phyloP scores from a whole-genome alignment of 2,797 vertebrate species.

The Megalops cyprinoides region DNA sequence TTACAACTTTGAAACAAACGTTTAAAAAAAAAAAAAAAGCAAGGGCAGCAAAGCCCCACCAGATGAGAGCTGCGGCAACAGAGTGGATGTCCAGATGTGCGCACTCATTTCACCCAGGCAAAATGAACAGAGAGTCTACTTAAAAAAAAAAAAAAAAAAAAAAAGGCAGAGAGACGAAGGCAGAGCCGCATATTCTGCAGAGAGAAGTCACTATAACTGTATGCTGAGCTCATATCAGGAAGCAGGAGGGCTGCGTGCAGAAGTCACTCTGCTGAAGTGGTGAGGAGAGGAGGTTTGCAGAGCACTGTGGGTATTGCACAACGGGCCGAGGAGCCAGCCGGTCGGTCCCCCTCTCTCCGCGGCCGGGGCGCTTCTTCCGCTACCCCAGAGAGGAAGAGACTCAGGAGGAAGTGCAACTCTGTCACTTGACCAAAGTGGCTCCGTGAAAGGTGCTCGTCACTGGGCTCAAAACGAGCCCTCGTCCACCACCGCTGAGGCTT shows the following conservation, averaged over 20 bases:
- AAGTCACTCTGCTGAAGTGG: not conserved
- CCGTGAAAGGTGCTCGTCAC: not conserved
- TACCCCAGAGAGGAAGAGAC: not conserved
- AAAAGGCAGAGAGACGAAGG: not conserved
- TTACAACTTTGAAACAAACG: not conserved
- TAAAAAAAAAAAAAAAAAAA: not conserved
- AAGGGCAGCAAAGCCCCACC: not conserved
- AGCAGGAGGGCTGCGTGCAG: not conserved
- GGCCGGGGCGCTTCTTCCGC: not conserved
- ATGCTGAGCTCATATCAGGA: not conserved
- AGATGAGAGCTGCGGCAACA: not conserved
- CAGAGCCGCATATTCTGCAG: not conserved
- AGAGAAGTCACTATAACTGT: not conserved
- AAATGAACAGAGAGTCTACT: not conserved
- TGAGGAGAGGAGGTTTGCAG: not conserved
- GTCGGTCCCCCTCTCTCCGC: not conserved
- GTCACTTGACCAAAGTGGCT: constrained; percentile 51
- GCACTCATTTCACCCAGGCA: constrained; percentile 8
- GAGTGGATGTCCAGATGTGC: constrained; percentile 4
- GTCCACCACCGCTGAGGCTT: not conserved
- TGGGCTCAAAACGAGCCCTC: not conserved
- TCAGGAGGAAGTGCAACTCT: constrained; percentile 41
- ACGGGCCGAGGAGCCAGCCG: not conserved
- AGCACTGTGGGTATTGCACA: not conserved
- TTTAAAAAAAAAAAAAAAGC: not conserved